Evolutionary conservation across 2,888 invertebrate species (phyloP).

Genomic region (Oligia latruncula): DNA sequence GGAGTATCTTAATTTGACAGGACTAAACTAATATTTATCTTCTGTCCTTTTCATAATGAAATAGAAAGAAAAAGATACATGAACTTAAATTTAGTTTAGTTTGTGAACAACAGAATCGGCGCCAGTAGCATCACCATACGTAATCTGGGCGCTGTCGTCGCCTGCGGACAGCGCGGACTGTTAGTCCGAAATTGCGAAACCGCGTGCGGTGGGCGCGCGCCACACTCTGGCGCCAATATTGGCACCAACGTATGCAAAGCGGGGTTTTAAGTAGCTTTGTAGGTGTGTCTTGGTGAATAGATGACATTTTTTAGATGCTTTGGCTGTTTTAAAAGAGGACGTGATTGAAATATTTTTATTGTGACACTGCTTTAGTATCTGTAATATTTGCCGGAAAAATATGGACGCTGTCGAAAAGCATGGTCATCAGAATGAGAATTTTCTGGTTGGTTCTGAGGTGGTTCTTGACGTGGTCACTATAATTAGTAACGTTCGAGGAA

Average conservation of each 20-base stretch:
- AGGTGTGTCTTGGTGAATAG: slow-evolving; percentile 15
- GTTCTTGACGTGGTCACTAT: neutral
- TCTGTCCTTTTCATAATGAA: no score
- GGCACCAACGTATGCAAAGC: slow-evolving; percentile 65
- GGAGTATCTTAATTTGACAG: no score
- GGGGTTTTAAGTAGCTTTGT: slow-evolving; percentile 48
- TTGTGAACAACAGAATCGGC: no score
- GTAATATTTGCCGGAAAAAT: neutral
- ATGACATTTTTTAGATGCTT: slow-evolving; percentile 12
- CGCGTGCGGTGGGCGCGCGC: slow-evolving; percentile 79
- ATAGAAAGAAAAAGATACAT: no score
- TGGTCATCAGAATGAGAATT: neutral
- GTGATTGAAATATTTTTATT: neutral
- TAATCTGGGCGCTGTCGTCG: slow-evolving; percentile 76
- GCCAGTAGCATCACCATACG: slow-evolving; percentile 64
- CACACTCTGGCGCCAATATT: slow-evolving; percentile 80
- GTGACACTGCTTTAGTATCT: neutral
- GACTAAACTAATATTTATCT: no score
- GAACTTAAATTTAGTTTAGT: no score
- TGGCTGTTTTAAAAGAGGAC: slow-evolving; percentile 1
- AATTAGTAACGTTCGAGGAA: neutral
- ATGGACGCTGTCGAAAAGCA: no score
- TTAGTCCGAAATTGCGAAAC: slow-evolving; percentile 88
- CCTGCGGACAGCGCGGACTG: slow-evolving; percentile 86
- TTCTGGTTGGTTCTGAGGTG: neutral